Base-by-base conservation (phyloP, 2,888 invertebrate genomes). In the Furcula furcula region DNA sequence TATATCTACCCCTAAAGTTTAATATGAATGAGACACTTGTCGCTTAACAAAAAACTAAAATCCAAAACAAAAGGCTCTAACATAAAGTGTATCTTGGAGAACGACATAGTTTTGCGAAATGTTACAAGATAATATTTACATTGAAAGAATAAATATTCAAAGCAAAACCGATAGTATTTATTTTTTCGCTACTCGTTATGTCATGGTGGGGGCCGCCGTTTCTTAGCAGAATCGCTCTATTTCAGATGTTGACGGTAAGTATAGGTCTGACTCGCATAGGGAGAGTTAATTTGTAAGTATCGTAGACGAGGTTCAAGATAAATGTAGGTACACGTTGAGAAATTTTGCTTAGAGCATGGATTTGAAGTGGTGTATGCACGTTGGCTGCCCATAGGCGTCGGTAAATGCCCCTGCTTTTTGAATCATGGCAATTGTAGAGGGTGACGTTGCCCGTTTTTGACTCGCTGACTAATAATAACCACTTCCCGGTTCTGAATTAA, bases 171-270 rank as follows among this genome's bases (percentile, higher is more conserved):
- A 68, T 78, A 81, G 82, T 69, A 79, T 85, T 86, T 83, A 82
- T 59, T 74, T 25, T 2, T 82, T 85, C 65, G 76, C 64, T 73
- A 71, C 63, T 69, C 65, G 70, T 70, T 55, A 19, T 66, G 56
- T 69, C 67, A 72, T 82, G 75, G 74, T 81, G 84, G 83, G 77
- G 83, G 76, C 76, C 78, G 79, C 75, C 77, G 65, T 68, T 75
- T 75, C 72, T 78, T 75, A 80, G 80, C 66, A 68, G 69, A 71
- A 72, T 70, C 80, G 76, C 80, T 87, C 85, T 86, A 82, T 88
- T 87, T 84, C 87, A 87, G 88, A 88, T 87, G 86, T 84, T 88
- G 79, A 87, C 88, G 87, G 88, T 88, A 87, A 87, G 88, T 87
- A 58, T 82, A 84, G 85, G 77, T 81, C 75, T 69, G 74, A 70